Percentiles rank a stretch among this genome's conserved stretches.
phyloP scores from a whole-genome alignment of 1,140 invertebrate genomes.

The Nasonia vitripennis region DNA sequence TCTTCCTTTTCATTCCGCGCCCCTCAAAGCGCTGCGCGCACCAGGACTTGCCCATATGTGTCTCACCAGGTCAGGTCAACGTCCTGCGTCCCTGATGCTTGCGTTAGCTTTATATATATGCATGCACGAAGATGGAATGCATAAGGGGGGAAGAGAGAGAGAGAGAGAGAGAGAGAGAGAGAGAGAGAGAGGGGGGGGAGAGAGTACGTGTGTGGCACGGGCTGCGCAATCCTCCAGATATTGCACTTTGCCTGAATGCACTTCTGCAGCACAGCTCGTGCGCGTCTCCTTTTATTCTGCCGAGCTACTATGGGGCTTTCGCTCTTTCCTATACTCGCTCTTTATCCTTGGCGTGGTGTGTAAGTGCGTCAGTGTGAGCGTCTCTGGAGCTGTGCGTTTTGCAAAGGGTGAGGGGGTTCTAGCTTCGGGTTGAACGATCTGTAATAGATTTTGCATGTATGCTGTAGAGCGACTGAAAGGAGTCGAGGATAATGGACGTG shows the following conservation, averaged over 20 bases:
- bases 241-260: slow-evolving; percentile 66
- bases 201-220: slow-evolving; percentile 50
- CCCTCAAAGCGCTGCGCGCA: slow-evolving; percentile 29
- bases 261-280: slow-evolving; percentile 50
- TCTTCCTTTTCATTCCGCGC: slow-evolving; percentile 31
- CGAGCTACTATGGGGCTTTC: background rate
- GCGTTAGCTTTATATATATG: slow-evolving; percentile 55
- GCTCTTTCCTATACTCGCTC: slow-evolving; percentile 12
- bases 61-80: slow-evolving; percentile 76
- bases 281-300: slow-evolving; percentile 22
- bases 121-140: slow-evolving; percentile 28
- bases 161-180: too few relatives aligned
- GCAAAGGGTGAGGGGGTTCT: slow-evolving; percentile 20
- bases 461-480: background rate
- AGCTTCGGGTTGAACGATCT: slow-evolving; percentile 40
- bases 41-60: slow-evolving; percentile 72
- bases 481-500: background rate
- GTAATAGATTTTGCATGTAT: slow-evolving; percentile 10
- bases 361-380: background rate
- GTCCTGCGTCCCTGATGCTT: slow-evolving; percentile 61
- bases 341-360: slow-evolving; percentile 8
- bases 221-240: slow-evolving; percentile 66
- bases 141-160: slow-evolving; percentile 36
- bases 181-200: slow-evolving; percentile 19
- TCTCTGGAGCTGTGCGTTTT: background rate